Conservation (phyloP, 2,888 invertebrate species). For the Rhagonycha fulva region DNA sequence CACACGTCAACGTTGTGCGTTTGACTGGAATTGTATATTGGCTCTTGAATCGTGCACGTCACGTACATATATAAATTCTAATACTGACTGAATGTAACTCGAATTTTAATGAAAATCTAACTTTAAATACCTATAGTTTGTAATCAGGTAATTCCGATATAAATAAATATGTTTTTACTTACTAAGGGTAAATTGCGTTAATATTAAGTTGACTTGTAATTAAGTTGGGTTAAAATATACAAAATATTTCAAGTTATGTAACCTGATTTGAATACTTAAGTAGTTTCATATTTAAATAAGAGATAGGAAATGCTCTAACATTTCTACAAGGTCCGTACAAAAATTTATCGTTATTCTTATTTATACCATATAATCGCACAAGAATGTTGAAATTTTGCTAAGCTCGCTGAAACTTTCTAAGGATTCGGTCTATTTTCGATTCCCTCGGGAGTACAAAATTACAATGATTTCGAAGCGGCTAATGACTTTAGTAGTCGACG, state of each 20-base stretch:
- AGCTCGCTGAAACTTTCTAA: neutral
- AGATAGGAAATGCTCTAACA: neutral
- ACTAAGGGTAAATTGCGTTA: neutral
- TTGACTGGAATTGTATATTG: slow-evolving; percentile 19
- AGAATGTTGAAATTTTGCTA: neutral
- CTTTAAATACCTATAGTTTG: slow-evolving; percentile 4
- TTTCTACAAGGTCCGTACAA: neutral
- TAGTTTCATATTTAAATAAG: neutral
- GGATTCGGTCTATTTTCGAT: neutral
- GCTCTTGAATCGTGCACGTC: slow-evolving; percentile 9
- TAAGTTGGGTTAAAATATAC: neutral
- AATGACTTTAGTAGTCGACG: neutral
- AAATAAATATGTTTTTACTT: neutral
- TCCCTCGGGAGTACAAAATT: neutral
- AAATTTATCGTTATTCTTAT: neutral
- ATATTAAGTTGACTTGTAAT: neutral
- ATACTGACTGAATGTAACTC: slow-evolving; percentile 14
- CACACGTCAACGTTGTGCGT: slow-evolving; percentile 16
- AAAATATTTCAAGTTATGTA: neutral
- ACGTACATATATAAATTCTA: slow-evolving; percentile 14
- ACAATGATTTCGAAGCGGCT: neutral
- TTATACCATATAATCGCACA: neutral
- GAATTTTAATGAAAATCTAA: slow-evolving; percentile 15
- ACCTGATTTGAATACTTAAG: neutral
- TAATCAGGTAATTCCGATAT: slow-evolving; percentile 12